These are phyloP conservation scores for Oreochromis mossambicus DNA, from an alignment of 2,797 vertebrate genomes.

Conservation along the genomic window DNA sequence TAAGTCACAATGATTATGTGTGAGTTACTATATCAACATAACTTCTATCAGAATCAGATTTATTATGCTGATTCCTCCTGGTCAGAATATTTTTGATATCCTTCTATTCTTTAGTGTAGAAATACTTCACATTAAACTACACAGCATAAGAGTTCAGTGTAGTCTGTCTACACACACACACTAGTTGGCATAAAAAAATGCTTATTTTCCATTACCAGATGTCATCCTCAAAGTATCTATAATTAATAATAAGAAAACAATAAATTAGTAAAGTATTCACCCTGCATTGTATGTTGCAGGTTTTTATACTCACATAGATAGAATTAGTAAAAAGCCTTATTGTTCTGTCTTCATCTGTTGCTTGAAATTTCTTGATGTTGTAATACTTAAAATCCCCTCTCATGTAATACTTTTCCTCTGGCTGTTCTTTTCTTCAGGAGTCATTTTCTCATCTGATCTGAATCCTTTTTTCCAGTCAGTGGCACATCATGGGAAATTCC, in stretches of 20 bases:
- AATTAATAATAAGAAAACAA: not conserved
- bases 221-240: not conserved
- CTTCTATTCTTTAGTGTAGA: too few species aligned
- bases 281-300: not conserved
- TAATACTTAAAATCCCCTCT: conserved; percentile 3
- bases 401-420: not conserved
- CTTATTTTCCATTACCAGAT: not conserved
- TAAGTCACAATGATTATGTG: too few species aligned
- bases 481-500: conserved; percentile 2
- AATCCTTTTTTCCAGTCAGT: not conserved
- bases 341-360: not conserved
- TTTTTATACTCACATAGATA: not conserved
- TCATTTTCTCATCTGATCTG: conserved; percentile 9
- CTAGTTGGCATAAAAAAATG: not conserved
- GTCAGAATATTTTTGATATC: too few species aligned
- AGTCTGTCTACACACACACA: too few species aligned
- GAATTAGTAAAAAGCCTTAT: not conserved
- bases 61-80: too few species aligned
- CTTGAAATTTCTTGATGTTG: not conserved
- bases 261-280: not conserved
- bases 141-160: too few species aligned
- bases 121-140: too few species aligned
- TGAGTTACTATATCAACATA: too few species aligned
- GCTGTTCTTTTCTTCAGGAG: not conserved
- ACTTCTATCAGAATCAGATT: too few species aligned